Conservation (phyloP, 2,797 vertebrate species). For the Odontamblyopus lacepedii region DNA sequence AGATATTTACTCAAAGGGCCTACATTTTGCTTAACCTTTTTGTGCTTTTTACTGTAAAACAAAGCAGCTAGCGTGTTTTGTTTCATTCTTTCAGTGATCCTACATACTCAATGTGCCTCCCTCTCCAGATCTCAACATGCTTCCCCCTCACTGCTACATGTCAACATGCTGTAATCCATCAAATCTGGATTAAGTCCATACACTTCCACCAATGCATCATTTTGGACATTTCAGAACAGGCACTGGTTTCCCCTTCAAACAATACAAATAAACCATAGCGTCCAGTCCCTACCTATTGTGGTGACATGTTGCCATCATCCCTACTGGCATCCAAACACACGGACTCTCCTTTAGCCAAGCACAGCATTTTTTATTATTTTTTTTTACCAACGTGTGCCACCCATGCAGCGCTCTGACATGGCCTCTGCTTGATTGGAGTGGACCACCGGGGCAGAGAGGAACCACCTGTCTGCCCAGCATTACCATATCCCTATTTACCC, state of each 20-base stretch:
- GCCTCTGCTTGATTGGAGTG: conserved; percentile 51
- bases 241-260: neutral
- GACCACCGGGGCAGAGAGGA: conserved; percentile 73
- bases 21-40: neutral
- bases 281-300: too few species aligned
- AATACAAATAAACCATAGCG: too few species aligned
- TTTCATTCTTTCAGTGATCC: too few species aligned
- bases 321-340: neutral
- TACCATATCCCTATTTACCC: conserved; percentile 71
- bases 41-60: too few species aligned
- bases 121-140: too few species aligned
- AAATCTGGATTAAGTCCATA: too few species aligned
- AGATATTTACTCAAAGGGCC: neutral
- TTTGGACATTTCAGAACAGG: neutral
- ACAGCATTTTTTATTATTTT: conserved; percentile 15
- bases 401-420: conserved; percentile 59
- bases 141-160: too few species aligned
- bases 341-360: conserved; percentile 23
- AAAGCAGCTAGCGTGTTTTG: too few species aligned
- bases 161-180: too few species aligned
- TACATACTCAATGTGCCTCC: too few species aligned
- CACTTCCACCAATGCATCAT: neutral
- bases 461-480: conserved; percentile 68
- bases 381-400: conserved; percentile 53
- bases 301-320: too few species aligned